Evolutionary conservation across 1,140 invertebrate genomes (phyloP).

Genomic region (Paracyclopina nana): DNA sequence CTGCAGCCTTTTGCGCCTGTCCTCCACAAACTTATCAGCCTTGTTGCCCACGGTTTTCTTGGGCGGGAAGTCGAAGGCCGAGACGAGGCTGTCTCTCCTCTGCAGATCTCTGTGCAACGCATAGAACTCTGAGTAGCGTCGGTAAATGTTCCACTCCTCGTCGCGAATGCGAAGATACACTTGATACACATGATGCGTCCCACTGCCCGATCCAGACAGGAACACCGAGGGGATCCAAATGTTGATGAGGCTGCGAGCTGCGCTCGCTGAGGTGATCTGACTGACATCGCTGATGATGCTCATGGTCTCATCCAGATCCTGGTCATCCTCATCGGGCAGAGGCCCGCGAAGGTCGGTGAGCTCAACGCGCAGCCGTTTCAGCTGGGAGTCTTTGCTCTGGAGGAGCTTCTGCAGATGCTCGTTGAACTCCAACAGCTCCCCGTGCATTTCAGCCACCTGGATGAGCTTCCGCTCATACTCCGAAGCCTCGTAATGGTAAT

Average conservation of each 20-base stretch:
- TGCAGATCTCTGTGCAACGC: constrained; percentile 55
- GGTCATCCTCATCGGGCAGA: constrained; percentile 29
- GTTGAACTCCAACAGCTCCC: constrained; percentile 85
- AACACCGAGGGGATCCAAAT: constrained; percentile 79
- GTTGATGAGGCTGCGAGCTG: constrained; percentile 43
- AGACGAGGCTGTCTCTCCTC: constrained; percentile 52
- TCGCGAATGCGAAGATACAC: constrained; percentile 60
- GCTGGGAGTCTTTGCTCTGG: constrained; percentile 37
- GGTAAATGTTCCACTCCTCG: constrained; percentile 82
- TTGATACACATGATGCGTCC: constrained; percentile 69
- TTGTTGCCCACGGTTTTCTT: constrained; percentile 74
- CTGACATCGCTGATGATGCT: constrained; percentile 22
- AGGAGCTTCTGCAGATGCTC: constrained; percentile 37
- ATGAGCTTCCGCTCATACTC: constrained; percentile 74
- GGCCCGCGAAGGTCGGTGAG: constrained; percentile 47
- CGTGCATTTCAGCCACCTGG: constrained; percentile 87
- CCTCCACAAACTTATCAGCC: constrained; percentile 45
- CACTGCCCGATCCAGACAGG: constrained; percentile 49
- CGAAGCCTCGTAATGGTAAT: constrained; percentile 46
- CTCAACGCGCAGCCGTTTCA: constrained; percentile 30
- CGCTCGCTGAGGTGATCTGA: constrained; percentile 19
- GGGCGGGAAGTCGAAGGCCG: constrained; percentile 71
- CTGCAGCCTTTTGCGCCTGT: constrained; percentile 48
- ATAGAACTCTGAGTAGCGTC: constrained; percentile 73
- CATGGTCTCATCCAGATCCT: constrained; percentile 13